phyloP scores from a whole-genome alignment of 2,797 vertebrate species.

The Caiman crocodilus region DNA sequence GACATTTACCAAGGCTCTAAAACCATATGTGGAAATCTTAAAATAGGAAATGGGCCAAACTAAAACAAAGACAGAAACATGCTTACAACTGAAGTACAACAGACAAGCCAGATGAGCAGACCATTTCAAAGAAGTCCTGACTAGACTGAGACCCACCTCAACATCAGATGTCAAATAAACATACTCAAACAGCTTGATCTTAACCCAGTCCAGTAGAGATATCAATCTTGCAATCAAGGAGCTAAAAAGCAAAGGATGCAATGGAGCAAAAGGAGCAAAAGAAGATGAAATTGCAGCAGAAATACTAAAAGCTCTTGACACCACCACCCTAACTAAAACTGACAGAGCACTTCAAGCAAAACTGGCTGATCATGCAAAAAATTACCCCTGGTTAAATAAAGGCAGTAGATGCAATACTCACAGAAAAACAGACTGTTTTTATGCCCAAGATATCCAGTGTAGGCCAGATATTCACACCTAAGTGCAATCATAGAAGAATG shows the following conservation, averaged over 20 bases:
- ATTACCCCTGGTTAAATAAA: not conserved
- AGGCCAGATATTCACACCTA: not conserved
- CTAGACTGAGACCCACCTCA: not conserved
- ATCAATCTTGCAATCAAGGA: not conserved
- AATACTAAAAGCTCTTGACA: not conserved
- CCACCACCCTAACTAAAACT: not conserved
- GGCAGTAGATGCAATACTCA: not conserved
- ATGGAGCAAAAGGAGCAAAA: not conserved
- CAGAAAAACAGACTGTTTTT: not conserved
- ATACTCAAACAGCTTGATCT: not conserved
- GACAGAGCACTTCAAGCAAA: not conserved
- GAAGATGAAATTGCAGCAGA: accelerated
- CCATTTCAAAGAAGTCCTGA: not conserved
- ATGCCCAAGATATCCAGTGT: not conserved
- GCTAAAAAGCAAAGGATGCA: not conserved
- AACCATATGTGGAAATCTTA: conserved; percentile 37
- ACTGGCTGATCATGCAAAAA: not conserved
- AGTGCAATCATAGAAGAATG: not conserved
- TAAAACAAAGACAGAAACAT: conserved; percentile 59
- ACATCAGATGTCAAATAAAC: not conserved
- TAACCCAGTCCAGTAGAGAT: not conserved
- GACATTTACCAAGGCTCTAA: conserved; percentile 50
- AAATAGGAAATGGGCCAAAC: conserved; percentile 65
- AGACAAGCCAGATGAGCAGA: not conserved
- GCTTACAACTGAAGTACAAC: not conserved